Base-by-base conservation (phyloP, 1,140 invertebrate genomes). In the Spodoptera frugiperda region DNA sequence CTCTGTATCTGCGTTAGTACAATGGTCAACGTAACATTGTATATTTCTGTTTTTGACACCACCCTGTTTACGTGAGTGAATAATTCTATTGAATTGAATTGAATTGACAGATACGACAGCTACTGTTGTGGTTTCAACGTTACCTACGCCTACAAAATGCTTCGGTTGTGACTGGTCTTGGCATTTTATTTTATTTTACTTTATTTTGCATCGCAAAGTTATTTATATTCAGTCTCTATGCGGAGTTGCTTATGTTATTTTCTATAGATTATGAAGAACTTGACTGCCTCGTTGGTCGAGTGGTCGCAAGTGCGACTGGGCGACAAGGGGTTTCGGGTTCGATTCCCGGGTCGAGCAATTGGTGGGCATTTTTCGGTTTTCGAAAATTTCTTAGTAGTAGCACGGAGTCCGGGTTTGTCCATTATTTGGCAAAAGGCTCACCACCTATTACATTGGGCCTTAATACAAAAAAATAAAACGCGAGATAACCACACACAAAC, bases 1-100 rank as follows among this genome's bases (percentile, higher is more conserved):
- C 57, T 3, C n/a, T 65, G 51, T 73, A 73, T 67, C 68, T 78
- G 48, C 70, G 57, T 17, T 68, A 57, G 59, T 3, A 70, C 55
- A 53, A 59, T 77, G 33, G 68, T 11, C 30, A 46, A 65, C 19
- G 17, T 39, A 48, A 51, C 59, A 25, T 67, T 44, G n/a, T n/a
- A 53, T 67, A 44, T 15, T 44, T 67, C 30, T 78, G 49, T 65
- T 78, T 72, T 63, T 51, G 76, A 78, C 76, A 73, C 48, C 63
- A 54, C 21, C 9, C 44, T 61, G 55, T 73, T 25, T 59, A 61
- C 39, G 71, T 57, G 39, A 57, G 71, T 57, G 39, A 57, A 57
- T 48, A 73, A 73, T 33, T 73, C 71, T 59, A 25, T 73, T 73
- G 48, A 14, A n/a, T n/a, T 12, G 54, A 73, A 17, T 48, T 61